Conservation (phyloP, 2,113 vertebrate species). For the Toxotes jaculatrix region DNA sequence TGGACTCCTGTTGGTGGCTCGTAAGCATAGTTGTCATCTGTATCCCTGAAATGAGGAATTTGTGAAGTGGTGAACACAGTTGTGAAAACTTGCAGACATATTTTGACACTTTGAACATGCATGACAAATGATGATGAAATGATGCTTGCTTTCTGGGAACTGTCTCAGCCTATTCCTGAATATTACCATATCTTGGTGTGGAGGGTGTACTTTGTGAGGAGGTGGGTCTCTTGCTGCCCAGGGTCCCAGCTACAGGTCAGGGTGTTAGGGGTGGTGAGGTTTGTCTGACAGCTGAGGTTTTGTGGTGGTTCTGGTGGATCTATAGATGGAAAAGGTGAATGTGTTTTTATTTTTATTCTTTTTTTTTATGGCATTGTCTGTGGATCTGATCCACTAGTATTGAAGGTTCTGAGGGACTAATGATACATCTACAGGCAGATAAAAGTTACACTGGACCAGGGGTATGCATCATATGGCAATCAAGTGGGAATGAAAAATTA, state of each 20-base stretch:
- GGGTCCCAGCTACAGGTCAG: constrained; percentile 89
- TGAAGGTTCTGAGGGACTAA: neutral
- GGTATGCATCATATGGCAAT: neutral
- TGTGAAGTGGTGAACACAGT: constrained; percentile 1
- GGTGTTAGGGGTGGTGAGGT: constrained; percentile 73
- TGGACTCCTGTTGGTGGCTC: constrained; percentile 50
- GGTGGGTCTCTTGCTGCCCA: constrained; percentile 74
- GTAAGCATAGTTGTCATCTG: constrained; percentile 44
- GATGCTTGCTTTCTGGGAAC: neutral
- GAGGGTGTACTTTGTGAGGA: constrained; percentile 82
- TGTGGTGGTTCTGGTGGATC: constrained; percentile 86
- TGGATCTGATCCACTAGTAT: neutral
- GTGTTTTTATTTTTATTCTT: neutral
- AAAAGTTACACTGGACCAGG: neutral
- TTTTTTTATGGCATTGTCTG: too few relatives aligned
- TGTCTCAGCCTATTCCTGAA: neutral
- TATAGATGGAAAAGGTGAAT: constrained; percentile 57
- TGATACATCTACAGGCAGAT: neutral
- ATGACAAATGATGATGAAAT: neutral
- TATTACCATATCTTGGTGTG: constrained; percentile 73
- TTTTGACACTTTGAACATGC: neutral
- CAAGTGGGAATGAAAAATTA: neutral
- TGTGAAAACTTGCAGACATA: neutral
- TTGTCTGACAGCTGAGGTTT: constrained; percentile 89
- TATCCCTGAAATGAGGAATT: constrained; percentile 59